Evolutionary conservation across 2,888 invertebrate genomes (phyloP), one percentile per base, ranked within the genome.

Genomic region (Dolichomitus sp.): DNA sequence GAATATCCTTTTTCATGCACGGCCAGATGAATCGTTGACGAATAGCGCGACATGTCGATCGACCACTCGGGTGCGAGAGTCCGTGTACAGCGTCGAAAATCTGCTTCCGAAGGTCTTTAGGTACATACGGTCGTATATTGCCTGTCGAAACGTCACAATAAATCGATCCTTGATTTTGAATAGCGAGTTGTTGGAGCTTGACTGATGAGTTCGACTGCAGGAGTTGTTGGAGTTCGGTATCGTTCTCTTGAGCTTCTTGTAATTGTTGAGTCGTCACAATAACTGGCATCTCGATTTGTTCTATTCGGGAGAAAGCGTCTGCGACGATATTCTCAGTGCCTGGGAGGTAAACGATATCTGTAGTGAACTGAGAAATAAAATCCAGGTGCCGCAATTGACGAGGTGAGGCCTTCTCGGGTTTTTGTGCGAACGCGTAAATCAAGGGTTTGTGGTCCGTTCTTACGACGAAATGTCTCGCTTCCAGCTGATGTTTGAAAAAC

Each of bases 1-100:
- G 7, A 30, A 69, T 12, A 87, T 23, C 2, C 23, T 23, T 23
- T 23, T 23, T 23, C 23, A 23, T 23, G 1, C 23, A 1, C 2
- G 23, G 89, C 88, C 89, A 89, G 1, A 87, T 79, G 45, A 84
- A 89, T 65, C 85, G 83, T 48, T 84, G 52, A 11, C 79, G 14
- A 14, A 90, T 78, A 9, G 86, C 52, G 19, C 79, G 80, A 11
- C 45, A 45, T 9, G 23, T 23, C 2, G 23, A 1, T 23, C 23
- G 23, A 23, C 23, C 23, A 23, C 23, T 2, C 2, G 23, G 86
- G 84, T 12, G 86, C 0, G 78, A 30, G 4, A 85, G 19, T 0
- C 69, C 37, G 45, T 86, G 84, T 1, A 82, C 50, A 0, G 66
- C 23, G 19, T 81, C 30, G 37, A 84, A 84, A 5, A 78, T 54